phyloP scores from a whole-genome alignment of 2,113 vertebrate species.

The Tragelaphus imberbis region DNA sequence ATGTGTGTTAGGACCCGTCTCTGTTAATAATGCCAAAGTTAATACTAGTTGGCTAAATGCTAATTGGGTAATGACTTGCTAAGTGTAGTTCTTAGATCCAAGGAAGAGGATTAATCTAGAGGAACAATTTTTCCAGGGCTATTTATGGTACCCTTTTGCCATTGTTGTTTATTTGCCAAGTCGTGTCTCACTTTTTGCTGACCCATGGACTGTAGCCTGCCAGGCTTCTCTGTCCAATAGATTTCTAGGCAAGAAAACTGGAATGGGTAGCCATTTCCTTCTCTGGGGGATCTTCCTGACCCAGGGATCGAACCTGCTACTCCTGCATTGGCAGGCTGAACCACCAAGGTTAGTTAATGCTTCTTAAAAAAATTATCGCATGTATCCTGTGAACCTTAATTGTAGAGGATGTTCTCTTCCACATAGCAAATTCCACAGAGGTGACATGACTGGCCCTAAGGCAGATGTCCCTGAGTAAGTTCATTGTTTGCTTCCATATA shows the following conservation, averaged over 20 bases:
- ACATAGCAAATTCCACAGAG: fast-evolving
- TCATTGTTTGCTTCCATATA: not conserved
- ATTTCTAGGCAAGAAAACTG: too few relatives aligned
- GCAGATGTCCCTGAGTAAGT: not conserved
- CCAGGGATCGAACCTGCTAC: not conserved
- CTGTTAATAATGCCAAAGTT: not conserved
- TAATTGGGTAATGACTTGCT: not conserved
- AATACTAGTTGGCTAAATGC: not conserved
- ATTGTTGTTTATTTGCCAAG: not conserved
- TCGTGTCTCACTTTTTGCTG: fast-evolving
- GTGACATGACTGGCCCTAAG: not conserved
- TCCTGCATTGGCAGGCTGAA: not conserved
- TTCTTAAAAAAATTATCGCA: not conserved
- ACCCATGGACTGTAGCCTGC: too few relatives aligned
- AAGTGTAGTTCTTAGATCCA: not conserved
- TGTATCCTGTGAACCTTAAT: not conserved
- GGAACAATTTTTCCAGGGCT: not conserved
- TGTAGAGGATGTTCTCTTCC: not conserved
- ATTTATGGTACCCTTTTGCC: not conserved
- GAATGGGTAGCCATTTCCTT: too few relatives aligned
- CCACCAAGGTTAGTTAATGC: not conserved
- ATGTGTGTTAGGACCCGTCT: not conserved
- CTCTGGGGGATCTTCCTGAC: not conserved
- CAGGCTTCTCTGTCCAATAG: too few relatives aligned
- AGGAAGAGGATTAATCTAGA: not conserved